A percentile compares a stretch with the other conserved stretches of the same genome.
These are phyloP conservation scores for Mellilla xanthometata DNA, from an alignment of 2,888 invertebrate genomes.

Conservation along the genomic window DNA sequence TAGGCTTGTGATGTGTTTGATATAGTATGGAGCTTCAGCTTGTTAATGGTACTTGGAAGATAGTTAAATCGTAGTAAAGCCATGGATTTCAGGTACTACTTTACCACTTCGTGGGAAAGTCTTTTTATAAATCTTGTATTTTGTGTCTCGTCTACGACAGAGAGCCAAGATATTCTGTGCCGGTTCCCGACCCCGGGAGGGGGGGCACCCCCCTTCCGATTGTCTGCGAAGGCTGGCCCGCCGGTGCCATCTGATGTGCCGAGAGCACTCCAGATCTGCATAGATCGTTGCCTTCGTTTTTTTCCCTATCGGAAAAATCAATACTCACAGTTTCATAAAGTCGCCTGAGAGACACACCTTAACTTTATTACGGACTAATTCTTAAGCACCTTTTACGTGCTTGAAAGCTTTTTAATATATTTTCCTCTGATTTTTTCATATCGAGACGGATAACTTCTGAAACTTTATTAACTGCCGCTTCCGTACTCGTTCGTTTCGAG, in stretches of 20 bases:
- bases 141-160: constrained; percentile 10
- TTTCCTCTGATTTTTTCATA: constrained; percentile 24
- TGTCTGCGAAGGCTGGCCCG: constrained; percentile 82
- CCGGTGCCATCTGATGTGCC: constrained; percentile 83
- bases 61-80: too few relatives aligned
- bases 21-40: too few relatives aligned
- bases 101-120: too few relatives aligned
- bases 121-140: too few relatives aligned
- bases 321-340: constrained; percentile 77
- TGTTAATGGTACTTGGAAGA: too few relatives aligned
- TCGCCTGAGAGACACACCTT: constrained; percentile 67
- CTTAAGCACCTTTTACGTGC: constrained; percentile 34
- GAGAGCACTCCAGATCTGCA: constrained; percentile 83
- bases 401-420: constrained; percentile 29
- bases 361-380: constrained; percentile 61
- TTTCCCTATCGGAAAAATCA: constrained; percentile 82
- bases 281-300: constrained; percentile 83
- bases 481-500: constrained; percentile 2
- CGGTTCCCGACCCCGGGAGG: constrained; percentile 72
- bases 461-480: constrained; percentile 12
- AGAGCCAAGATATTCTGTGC: constrained; percentile 58
- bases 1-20: too few relatives aligned
- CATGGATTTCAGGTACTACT: too few relatives aligned
- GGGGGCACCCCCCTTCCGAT: constrained; percentile 75
- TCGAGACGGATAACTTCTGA: constrained; percentile 17